Base-by-base conservation (phyloP, 2,797 vertebrate species). In the Danio jaintianensis region DNA sequence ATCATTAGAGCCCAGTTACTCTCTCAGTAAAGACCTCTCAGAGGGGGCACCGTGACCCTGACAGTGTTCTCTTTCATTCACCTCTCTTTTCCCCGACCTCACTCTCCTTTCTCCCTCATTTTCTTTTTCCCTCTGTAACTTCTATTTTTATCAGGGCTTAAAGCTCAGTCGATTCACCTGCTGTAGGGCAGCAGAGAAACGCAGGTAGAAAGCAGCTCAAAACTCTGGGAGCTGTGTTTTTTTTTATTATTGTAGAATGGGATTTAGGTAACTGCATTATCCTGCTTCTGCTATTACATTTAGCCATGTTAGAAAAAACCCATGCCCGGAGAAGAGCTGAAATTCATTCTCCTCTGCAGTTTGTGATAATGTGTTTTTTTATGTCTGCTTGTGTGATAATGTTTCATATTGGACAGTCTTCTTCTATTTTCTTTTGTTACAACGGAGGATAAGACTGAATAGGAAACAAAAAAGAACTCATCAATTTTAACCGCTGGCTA, bases 201-300 rank as follows among this genome's bases (percentile, higher is more conserved):
- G 7, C 45, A 59, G 56, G 9, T 50, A 50, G 75, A 59, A 68
- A 78, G 53, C 75, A 69, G 16, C 66, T 22, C 45, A 59, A 61
- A 78, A 78, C 16, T 68, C 42, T 7, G 29, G 20, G 13, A 53
- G 36, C 78, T 55, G 18, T 18, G 40, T 61, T 64, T 66, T 68
- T n/a, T n/a, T 29, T 29, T 29, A 29, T 22, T 12, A 78, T 50
- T 50, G 48, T 62, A 78, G 18, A 42, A 78, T 29, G 18, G 70
- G 66, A 67, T 70, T 80, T 67, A 70, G 73, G 47, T 43, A 83
- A 79, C 68, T 68, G 76, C 50, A 79, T 85, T 83, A 79, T 55
- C 47, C 78, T 66, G 63, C 8, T 42, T 83, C 66, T 40, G 55
- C 22, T 67, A 56, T 76, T 52, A 52, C 78, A 66, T 70, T 80